Evolutionary conservation across 2,113 vertebrate species (phyloP).

Genomic region (Trichechus manatus): DNA sequence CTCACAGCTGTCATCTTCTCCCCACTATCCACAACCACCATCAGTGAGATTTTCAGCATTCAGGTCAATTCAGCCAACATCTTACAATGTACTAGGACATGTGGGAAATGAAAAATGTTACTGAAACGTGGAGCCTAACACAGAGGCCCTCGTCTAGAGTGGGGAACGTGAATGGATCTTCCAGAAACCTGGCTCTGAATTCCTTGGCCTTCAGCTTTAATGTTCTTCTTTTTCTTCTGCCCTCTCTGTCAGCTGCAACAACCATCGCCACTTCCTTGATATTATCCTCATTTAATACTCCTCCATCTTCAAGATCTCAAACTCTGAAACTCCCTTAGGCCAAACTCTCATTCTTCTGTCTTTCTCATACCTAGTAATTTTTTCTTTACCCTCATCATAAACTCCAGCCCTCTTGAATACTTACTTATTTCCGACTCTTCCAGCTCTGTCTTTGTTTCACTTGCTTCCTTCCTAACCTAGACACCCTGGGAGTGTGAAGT

Average conservation of each 20-base stretch:
- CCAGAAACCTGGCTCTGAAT: background rate
- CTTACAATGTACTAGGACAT: background rate
- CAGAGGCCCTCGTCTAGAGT: background rate
- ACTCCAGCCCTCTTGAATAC: background rate
- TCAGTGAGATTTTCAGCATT: background rate
- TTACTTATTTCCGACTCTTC: background rate
- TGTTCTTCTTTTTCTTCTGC: background rate
- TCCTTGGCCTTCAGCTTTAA: background rate
- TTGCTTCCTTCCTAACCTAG: background rate
- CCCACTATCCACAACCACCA: background rate
- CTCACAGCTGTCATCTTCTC: background rate
- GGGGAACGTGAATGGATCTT: background rate
- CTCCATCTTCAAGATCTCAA: background rate
- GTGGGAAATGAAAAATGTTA: background rate
- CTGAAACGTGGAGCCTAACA: background rate
- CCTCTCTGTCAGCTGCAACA: background rate
- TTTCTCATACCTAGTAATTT: background rate
- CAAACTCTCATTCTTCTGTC: background rate
- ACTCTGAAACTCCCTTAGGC: slow-evolving; percentile 25
- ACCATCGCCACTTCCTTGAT: background rate
- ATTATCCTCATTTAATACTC: background rate
- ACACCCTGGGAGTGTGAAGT: background rate
- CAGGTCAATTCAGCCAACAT: background rate
- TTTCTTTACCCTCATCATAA: background rate
- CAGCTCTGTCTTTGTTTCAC: background rate